Percentiles rank a stretch among this genome's conserved stretches.
Evolutionary conservation across 2,797 vertebrate genomes (phyloP).

Genomic region (Acanthurus tractus): DNA sequence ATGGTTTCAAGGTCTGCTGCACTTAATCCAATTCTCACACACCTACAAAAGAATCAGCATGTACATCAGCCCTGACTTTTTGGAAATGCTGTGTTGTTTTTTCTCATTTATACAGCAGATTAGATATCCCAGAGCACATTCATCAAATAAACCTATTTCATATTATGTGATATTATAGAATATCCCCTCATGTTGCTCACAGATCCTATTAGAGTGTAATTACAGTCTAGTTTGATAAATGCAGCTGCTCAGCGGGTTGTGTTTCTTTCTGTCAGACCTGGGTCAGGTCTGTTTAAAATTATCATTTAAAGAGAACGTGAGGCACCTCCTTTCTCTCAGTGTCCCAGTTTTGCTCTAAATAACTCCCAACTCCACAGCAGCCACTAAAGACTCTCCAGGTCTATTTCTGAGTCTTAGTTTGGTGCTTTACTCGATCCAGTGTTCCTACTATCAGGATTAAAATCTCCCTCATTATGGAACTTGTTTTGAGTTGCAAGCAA

Average conservation of each 20-base stretch:
- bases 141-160: neutral
- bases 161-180: constrained; percentile 7
- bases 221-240: constrained; percentile 51
- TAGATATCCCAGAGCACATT: constrained; percentile 4
- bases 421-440: constrained; percentile 11
- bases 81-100: neutral
- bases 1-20: too few species aligned
- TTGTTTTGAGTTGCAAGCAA: constrained; percentile 4
- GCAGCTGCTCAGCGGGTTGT: constrained; percentile 25
- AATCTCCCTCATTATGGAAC: neutral
- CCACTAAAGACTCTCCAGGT: constrained; percentile 42
- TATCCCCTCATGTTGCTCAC: constrained; percentile 9
- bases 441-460: constrained; percentile 14
- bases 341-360: constrained; percentile 76
- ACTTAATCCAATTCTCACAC: too few species aligned
- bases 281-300: constrained; percentile 46
- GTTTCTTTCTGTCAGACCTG: constrained; percentile 47
- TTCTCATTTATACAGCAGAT: constrained; percentile 8
- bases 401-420: constrained; percentile 49
- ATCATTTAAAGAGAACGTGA: constrained; percentile 32
- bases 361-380: constrained; percentile 51
- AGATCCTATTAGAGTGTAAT: constrained; percentile 38
- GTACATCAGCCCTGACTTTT: neutral
- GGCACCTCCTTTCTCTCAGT: constrained; percentile 46
- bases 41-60: too few species aligned